Evolutionary conservation across 2,797 vertebrate species (phyloP), one percentile per base, ranked within the genome.

Genomic region (Neomorphus geoffroyi): DNA sequence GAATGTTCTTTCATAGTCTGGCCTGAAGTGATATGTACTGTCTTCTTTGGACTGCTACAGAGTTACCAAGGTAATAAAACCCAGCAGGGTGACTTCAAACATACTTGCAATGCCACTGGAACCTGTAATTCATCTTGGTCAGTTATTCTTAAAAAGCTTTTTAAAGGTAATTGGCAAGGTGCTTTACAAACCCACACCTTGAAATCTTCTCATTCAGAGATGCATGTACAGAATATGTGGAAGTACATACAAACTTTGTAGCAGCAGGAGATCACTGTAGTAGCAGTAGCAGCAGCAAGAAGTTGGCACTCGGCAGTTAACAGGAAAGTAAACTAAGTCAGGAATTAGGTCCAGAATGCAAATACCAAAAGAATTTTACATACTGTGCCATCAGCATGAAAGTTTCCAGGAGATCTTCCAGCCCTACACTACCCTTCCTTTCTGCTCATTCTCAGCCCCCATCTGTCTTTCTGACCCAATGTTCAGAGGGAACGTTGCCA

Each of bases 331-430:
- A 95, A 92, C 30, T 24, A 54, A 97, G 21, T 92, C 80, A 77
- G 87, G 85, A 96, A 93, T 91, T 88, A 80, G 64, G 71, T 75
- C 91, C 95, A 96, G 91, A 95, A 92, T 94, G 84, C 93, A 97
- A 96, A 94, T 70, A 94, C 60, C 67, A 67, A 91, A 96, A 70
- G 89, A 94, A 96, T 97, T 93, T 96, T 54, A 72, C 87, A 84
- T 86, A 79, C 89, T 93, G 79, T 86, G 86, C 93, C 89, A 83
- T 90, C 80, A 72, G 73, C 87, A 80, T 78, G 74, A 86, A 96
- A 94, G 33, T 94, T 97, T 97, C 95, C 96, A 96, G 84, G 75
- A 66, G 41, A 65, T 93, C 61, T 80, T 97, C 96, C 92, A 97
- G 78, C 35, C 30, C 61, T 54, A 45, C 84, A 37, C 75, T 82